Evolutionary conservation across 2,797 vertebrate species (phyloP).

Genomic region (Peromyscus aztecus): DNA sequence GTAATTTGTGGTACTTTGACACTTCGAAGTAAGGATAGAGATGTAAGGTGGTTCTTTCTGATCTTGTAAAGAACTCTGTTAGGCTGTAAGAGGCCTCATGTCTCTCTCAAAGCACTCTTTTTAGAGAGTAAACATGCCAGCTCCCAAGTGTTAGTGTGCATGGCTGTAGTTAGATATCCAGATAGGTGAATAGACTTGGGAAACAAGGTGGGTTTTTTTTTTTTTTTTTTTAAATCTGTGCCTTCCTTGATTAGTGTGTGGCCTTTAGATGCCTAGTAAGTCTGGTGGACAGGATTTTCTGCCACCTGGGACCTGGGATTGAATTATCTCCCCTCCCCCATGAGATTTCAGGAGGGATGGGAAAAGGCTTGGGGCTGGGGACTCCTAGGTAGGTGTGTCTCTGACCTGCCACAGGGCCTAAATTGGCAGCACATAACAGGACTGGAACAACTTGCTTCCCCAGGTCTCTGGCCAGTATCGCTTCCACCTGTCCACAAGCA

Average conservation of each 20-base stretch:
- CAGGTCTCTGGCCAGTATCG: slow-evolving; percentile 87
- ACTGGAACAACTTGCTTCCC: slow-evolving; percentile 15
- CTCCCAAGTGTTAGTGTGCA: background rate
- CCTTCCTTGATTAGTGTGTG: background rate
- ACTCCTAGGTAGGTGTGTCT: background rate
- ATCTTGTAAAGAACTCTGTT: background rate
- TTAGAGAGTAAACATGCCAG: background rate
- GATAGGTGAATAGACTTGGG: background rate
- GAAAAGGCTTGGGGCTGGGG: background rate
- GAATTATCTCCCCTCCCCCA: background rate
- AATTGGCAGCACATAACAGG: background rate
- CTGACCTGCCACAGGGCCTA: background rate
- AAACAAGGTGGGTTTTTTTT: background rate
- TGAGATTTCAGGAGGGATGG: background rate
- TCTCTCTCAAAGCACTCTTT: background rate
- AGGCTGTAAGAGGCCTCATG: background rate
- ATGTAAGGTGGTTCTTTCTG: background rate
- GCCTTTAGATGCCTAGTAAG: background rate
- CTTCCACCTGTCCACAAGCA: slow-evolving; percentile 83
- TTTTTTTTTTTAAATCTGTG: background rate
- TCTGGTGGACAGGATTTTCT: background rate
- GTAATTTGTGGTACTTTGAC: background rate
- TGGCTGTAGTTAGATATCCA: background rate
- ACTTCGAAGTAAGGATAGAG: background rate
- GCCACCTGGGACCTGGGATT: background rate